Percentiles rank a stretch among this genome's conserved stretches.
These are phyloP conservation scores for Saturnia japonica DNA, from an alignment of 2,888 invertebrate genomes.

Conservation along the genomic window DNA sequence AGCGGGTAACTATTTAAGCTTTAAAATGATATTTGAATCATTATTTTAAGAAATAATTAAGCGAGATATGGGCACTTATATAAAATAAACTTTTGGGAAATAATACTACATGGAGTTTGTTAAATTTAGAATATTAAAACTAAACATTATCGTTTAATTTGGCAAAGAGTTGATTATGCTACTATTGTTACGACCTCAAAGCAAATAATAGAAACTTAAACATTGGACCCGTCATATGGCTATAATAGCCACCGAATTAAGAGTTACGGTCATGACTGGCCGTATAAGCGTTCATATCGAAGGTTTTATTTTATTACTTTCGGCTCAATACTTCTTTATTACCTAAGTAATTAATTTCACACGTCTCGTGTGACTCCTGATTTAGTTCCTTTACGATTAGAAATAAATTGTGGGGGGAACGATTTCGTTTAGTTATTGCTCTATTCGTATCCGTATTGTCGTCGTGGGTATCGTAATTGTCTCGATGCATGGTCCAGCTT, in stretches of 20 bases:
- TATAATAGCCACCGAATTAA: conserved; percentile 33
- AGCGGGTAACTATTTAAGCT: too few species aligned
- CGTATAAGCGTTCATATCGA: conserved; percentile 39
- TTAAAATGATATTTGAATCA: too few species aligned
- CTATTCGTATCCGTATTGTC: conserved; percentile 35
- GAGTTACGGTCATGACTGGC: conserved; percentile 35
- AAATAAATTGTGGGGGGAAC: conserved; percentile 40
- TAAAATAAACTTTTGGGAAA: too few species aligned
- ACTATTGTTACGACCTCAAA: neutral
- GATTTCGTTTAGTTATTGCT: conserved; percentile 38
- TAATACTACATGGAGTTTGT: too few species aligned
- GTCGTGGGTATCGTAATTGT: conserved; percentile 47
- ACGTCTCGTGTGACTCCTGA: conserved; percentile 45
- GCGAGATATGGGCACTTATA: too few species aligned
- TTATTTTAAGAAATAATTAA: too few species aligned
- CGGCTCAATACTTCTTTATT: conserved; percentile 47
- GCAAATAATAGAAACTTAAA: neutral
- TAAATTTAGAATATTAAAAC: too few species aligned
- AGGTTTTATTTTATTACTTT: conserved; percentile 50
- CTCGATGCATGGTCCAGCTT: conserved; percentile 43
- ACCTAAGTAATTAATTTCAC: conserved; percentile 53
- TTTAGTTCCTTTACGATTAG: conserved; percentile 42
- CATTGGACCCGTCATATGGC: conserved; percentile 14
- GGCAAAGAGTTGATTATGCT: neutral
- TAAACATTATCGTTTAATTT: neutral